Evolutionary conservation across 2,113 vertebrate species (phyloP), one percentile per base, ranked within the genome.

Genomic region (Solenodon paradoxus): DNA sequence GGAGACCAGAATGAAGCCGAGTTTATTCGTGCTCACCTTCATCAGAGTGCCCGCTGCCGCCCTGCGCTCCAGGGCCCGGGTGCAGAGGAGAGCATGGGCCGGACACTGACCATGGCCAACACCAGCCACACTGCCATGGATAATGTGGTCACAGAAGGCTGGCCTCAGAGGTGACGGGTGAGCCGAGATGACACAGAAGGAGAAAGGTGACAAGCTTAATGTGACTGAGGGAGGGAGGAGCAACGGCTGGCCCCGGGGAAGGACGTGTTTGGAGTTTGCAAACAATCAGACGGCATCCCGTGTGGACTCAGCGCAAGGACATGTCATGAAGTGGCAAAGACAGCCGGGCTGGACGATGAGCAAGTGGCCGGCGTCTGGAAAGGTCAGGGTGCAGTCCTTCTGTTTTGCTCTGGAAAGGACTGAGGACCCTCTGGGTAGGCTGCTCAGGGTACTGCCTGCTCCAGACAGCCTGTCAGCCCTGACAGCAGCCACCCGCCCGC

Each of bases 351-450:
- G 40, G 88, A 69, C 4, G 45, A 40, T 0, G 38, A 53, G 71
- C 26, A 3, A 28, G 32, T 30, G 16, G 38, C 35, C 47, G 49
- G 49, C 55, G 71, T 72, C 59, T 5, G 38, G 53, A 78, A 84
- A 45, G 57, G 35, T 80, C 74, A 78, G 82, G 20, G 13, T 45
- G 51, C 61, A 38, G 92, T 28, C 84, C 47, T 40, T n/a, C 40
- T 86, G 49, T n/a, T 35, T 30, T 26, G 35, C 55, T 64, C 53
- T 84, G 81, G 22, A 64, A 85, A 66, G 40, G 51, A 30, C 64
- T 0, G 17, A 19, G 30, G 42, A 9, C 45, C 38, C 30, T 0
- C 35, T 4, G 71, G 53, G 59, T 7, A 3, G 40, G 61, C 69
- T 22, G 53, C 71, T 1, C 35, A 19, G 88, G 32, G 69, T 38